phyloP scores from a whole-genome alignment of 2,113 vertebrate species.

The Microcebus jonahi region DNA sequence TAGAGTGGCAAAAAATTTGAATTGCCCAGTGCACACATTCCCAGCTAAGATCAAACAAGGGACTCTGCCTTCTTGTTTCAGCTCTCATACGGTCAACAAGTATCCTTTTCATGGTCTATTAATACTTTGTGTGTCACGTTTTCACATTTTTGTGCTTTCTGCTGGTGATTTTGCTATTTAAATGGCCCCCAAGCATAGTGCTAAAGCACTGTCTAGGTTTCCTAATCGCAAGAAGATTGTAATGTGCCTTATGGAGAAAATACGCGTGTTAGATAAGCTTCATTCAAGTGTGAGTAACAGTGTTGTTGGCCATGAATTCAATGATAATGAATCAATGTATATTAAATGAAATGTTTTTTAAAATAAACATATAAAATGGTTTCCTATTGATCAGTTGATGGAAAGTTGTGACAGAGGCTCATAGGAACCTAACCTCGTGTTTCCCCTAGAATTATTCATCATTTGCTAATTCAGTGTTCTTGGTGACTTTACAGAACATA shows the following conservation, averaged over 20 bases:
- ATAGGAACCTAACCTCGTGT: neutral
- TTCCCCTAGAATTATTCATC: neutral
- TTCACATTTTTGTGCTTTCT: neutral
- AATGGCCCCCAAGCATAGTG: neutral
- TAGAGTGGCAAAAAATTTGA: neutral
- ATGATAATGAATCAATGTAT: neutral
- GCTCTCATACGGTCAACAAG: neutral
- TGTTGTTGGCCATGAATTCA: neutral
- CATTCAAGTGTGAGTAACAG: neutral
- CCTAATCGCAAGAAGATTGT: neutral
- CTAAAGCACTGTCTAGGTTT: neutral
- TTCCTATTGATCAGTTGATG: neutral
- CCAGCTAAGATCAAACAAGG: neutral
- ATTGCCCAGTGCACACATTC: rapidly evolving
- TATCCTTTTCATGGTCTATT: neutral
- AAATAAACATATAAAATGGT: neutral
- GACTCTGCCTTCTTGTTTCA: neutral
- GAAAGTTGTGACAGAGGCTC: neutral
- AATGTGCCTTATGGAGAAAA: neutral
- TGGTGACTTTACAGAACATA: neutral
- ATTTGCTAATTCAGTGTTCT: neutral
- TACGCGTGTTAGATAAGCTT: neutral
- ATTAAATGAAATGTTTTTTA: neutral
- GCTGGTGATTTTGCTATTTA: neutral
- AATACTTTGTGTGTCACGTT: neutral